Conservation (phyloP, 2,888 invertebrate genomes). For the Orthonevra nobilis region DNA sequence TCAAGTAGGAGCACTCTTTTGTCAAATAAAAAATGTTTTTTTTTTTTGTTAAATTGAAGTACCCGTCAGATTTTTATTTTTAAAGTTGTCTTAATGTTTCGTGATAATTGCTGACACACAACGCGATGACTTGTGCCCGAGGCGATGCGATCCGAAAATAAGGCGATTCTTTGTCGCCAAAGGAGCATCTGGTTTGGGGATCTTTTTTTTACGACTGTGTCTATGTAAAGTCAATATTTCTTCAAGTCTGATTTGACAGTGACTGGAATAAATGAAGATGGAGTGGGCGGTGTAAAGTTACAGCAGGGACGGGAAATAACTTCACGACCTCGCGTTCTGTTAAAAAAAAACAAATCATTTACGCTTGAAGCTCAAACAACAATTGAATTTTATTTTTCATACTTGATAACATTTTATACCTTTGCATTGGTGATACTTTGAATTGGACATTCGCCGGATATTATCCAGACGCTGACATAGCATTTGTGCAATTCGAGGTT, state of each 20-base stretch:
- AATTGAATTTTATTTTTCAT: too few relatives aligned
- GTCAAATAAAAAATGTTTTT: constrained; percentile 10
- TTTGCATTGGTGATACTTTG: too few relatives aligned
- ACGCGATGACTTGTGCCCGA: constrained; percentile 37
- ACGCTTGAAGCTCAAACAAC: too few relatives aligned
- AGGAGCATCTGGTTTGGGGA: not conserved
- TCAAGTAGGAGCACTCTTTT: constrained; percentile 2
- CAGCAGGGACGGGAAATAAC: too few relatives aligned
- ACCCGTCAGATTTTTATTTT: constrained; percentile 45
- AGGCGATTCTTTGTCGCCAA: constrained; percentile 14
- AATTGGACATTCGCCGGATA: too few relatives aligned
- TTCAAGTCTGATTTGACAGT: constrained; percentile 55
- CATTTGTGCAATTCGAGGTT: too few relatives aligned
- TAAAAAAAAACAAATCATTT: too few relatives aligned
- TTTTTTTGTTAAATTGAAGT: constrained; percentile 24
- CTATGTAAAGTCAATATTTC: constrained; percentile 62
- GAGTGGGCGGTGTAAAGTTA: constrained; percentile 43
- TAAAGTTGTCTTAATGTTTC: constrained; percentile 48
- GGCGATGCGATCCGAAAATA: not conserved
- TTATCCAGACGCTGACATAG: too few relatives aligned
- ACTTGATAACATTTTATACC: too few relatives aligned
- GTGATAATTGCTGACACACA: constrained; percentile 69
- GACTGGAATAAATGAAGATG: constrained; percentile 49
- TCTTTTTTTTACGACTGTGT: constrained; percentile 6
- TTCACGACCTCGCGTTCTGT: too few relatives aligned